Percentiles rank a stretch among this genome's conserved stretches.
Conservation (phyloP, 1,140 invertebrate species). For the Drosophila fuyamai region DNA sequence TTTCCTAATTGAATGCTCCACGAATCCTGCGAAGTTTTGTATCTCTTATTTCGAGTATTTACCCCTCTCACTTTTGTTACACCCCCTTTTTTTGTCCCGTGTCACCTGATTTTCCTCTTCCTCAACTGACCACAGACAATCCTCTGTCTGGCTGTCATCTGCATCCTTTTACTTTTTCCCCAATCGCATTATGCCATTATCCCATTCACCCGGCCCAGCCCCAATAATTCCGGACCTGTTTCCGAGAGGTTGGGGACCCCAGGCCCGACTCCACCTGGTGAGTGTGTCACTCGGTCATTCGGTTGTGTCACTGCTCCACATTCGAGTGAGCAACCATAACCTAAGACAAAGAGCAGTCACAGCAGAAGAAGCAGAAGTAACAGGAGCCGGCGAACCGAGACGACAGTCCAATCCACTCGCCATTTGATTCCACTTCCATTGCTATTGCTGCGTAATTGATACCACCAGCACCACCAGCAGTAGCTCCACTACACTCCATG, state of each 20-base stretch:
- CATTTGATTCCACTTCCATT: constrained; percentile 50
- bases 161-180: constrained; percentile 54
- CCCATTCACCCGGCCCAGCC: constrained; percentile 30
- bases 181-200: constrained; percentile 37
- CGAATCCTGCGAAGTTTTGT: constrained; percentile 6
- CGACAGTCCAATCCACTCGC: constrained; percentile 30
- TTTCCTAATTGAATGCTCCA: constrained; percentile 6
- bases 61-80: not conserved
- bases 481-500: constrained; percentile 30
- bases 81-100: not conserved
- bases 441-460: constrained; percentile 64
- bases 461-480: constrained; percentile 29
- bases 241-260: constrained; percentile 10
- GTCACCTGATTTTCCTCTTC: constrained; percentile 6
- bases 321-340: constrained; percentile 68
- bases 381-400: constrained; percentile 16
- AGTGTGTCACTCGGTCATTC: constrained; percentile 74
- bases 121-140: constrained; percentile 35
- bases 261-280: constrained; percentile 14
- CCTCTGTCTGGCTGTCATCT: constrained; percentile 15
- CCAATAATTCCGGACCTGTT: constrained; percentile 29
- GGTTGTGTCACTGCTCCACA: constrained; percentile 68
- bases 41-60: not conserved
- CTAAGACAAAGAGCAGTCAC: constrained; percentile 56
- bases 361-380: not conserved